Conservation (phyloP, 2,113 vertebrate genomes). For the Microtus ochrogaster region DNA sequence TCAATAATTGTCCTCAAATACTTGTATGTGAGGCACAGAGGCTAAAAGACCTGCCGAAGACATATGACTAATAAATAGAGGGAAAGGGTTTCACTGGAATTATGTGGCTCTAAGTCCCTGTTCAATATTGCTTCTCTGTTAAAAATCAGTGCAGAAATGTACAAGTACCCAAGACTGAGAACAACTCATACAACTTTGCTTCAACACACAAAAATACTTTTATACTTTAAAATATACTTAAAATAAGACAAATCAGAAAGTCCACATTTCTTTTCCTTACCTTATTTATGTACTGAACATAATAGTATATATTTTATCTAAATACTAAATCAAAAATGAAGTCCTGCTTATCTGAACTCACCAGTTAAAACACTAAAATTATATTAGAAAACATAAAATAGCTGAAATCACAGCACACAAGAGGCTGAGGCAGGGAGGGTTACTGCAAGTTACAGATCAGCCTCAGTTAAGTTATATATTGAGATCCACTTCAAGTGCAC, state of each 20-base stretch:
- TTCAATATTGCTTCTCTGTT: neutral
- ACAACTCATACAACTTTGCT: neutral
- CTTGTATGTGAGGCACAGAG: neutral
- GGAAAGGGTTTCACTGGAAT: neutral
- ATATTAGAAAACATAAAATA: neutral
- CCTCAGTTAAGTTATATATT: neutral
- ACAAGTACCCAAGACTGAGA: neutral
- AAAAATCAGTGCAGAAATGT: neutral
- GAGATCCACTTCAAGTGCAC: neutral
- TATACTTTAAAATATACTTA: neutral
- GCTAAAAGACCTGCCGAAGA: neutral
- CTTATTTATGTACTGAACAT: neutral
- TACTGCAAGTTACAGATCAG: neutral
- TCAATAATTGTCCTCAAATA: slow-evolving; percentile 5
- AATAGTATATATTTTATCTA: neutral
- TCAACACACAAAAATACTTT: neutral
- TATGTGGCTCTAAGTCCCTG: neutral
- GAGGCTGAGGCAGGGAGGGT: neutral
- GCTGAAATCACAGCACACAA: neutral
- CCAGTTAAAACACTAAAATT: neutral
- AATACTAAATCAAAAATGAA: neutral
- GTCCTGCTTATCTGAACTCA: neutral
- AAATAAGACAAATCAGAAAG: neutral
- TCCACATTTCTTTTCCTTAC: neutral
- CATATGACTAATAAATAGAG: slow-evolving; percentile 26